Evolutionary conservation across 30 jellyfish, hydroid and myxozoan genomes (phyloP).

Genomic region (Rhopilema esculentum): DNA sequence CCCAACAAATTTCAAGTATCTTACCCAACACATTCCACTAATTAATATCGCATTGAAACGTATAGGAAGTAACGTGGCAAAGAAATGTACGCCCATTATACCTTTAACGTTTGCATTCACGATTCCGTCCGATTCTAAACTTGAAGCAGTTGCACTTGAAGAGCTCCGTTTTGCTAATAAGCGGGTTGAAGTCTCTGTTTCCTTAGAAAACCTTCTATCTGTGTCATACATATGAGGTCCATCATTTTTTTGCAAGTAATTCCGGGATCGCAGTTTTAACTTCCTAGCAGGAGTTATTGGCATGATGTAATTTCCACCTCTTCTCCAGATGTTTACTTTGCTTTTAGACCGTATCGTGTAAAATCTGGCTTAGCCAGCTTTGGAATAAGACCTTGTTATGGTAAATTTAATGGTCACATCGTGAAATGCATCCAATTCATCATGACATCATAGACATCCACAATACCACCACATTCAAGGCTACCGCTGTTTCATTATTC

Average conservation of each 20-base stretch:
- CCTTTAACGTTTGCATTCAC: neutral
- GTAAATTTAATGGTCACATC: neutral
- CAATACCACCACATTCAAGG: neutral
- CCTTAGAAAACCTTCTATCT: neutral
- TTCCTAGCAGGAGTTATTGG: neutral
- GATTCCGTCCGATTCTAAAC: conserved; percentile 19
- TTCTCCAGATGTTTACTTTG: neutral
- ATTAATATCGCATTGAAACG: too few relatives aligned
- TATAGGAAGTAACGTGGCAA: neutral
- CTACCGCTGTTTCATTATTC: neutral
- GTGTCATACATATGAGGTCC: neutral
- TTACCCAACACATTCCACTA: too few relatives aligned
- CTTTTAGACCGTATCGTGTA: neutral
- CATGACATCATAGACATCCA: neutral
- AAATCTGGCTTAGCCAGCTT: neutral
- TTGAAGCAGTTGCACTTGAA: conserved; percentile 15
- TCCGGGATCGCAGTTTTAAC: neutral
- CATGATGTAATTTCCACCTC: neutral
- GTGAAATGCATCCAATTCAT: neutral
- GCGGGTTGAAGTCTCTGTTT: neutral
- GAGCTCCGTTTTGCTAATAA: neutral
- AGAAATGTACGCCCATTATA: neutral
- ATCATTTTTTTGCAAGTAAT: neutral
- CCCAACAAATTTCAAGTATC: too few relatives aligned
- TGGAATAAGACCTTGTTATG: neutral